phyloP scores from a whole-genome alignment of 2,797 vertebrate species.

The Pangasius macronema region DNA sequence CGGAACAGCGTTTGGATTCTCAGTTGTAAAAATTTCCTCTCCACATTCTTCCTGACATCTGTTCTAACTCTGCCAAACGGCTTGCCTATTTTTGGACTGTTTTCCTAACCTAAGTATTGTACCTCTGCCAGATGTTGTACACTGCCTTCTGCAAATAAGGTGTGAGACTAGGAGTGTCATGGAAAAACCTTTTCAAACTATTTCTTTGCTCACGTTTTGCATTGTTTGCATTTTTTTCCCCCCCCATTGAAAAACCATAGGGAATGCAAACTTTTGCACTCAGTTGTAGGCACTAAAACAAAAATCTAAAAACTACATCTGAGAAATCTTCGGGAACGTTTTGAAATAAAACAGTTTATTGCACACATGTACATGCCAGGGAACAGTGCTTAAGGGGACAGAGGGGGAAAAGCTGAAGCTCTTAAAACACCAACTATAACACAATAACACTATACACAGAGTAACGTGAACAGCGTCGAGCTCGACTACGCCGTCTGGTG shows the following conservation, averaged over 20 bases:
- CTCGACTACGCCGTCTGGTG: not conserved
- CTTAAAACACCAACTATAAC: not conserved
- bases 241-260: not conserved
- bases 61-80: not conserved
- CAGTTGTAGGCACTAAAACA: too few species aligned
- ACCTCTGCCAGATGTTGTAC: not conserved
- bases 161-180: constrained; percentile 1
- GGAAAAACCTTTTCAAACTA: not conserved
- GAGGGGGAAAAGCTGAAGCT: not conserved
- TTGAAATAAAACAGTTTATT: constrained; percentile 24
- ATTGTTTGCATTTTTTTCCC: not conserved
- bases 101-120: not conserved
- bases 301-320: not conserved
- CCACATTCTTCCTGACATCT: not conserved
- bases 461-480: not conserved
- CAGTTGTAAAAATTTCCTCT: not conserved
- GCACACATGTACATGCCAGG: constrained; percentile 12
- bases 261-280: not conserved
- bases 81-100: constrained; percentile 5
- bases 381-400: not conserved
- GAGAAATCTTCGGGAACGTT: not conserved
- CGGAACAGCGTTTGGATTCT: not conserved
- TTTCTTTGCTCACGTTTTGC: not conserved
- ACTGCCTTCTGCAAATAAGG: constrained; percentile 4
- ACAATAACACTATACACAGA: not conserved